Evolutionary conservation across 2,113 vertebrate species (phyloP).

Genomic region (Origma solitaria): DNA sequence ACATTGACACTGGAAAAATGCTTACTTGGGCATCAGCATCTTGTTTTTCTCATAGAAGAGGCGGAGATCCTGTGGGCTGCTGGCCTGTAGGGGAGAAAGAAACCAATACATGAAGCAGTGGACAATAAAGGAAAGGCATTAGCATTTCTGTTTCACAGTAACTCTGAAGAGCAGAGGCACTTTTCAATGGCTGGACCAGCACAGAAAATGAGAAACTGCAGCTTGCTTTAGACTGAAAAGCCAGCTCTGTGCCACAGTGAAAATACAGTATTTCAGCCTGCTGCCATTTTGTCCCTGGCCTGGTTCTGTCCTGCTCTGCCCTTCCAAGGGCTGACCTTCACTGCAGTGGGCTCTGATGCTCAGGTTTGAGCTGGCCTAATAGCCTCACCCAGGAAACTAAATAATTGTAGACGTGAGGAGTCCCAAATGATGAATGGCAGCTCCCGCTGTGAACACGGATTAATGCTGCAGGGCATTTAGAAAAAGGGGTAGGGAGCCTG

Average conservation of each 20-base stretch:
- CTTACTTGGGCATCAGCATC: conserved; percentile 88
- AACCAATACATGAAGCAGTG: not conserved
- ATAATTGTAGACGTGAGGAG: not conserved
- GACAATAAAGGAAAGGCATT: not conserved
- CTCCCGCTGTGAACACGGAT: conserved; percentile 16
- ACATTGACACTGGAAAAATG: not conserved
- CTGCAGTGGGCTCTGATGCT: not conserved
- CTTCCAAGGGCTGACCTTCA: not conserved
- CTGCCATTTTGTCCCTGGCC: not conserved
- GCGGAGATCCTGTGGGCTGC: conserved; percentile 92
- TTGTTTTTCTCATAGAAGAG: conserved; percentile 94
- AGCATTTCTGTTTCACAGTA: not conserved
- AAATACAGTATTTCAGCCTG: not conserved
- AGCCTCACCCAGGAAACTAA: conserved; percentile 1
- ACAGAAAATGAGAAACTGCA: not conserved
- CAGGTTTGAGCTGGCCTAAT: conserved; percentile 7
- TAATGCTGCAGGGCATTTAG: conserved; percentile 29
- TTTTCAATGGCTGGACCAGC: not conserved
- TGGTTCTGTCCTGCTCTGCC: not conserved
- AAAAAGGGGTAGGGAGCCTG: not conserved
- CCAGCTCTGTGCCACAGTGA: not conserved
- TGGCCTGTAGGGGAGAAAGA: conserved; percentile 77
- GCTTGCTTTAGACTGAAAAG: not conserved
- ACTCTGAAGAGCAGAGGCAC: not conserved
- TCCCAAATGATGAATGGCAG: conserved; percentile 36